Evolutionary conservation across 2,888 invertebrate genomes (phyloP).

Genomic region (Octodonta nipae): DNA sequence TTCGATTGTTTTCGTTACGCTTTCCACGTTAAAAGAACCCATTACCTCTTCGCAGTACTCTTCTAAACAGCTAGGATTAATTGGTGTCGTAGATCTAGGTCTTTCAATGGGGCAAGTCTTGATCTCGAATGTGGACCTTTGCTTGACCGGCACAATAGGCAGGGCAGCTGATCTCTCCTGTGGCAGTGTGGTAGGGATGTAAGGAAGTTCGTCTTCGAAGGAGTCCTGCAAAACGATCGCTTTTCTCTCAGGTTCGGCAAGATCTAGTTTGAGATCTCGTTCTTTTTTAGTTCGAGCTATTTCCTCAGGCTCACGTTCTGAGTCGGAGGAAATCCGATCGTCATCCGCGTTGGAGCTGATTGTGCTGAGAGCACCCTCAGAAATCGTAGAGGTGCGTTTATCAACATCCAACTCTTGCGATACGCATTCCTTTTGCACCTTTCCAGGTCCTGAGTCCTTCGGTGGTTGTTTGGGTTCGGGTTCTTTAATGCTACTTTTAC

Average conservation of each 20-base stretch:
- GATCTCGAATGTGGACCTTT: constrained; percentile 46
- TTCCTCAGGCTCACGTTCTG: constrained; percentile 49
- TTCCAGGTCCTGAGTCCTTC: neutral
- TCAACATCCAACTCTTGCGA: constrained; percentile 6
- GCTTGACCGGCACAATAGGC: constrained; percentile 68
- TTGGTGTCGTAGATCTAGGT: constrained; percentile 60
- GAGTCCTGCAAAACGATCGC: constrained; percentile 68
- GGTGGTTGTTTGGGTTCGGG: constrained; percentile 1
- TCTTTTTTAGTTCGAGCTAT: constrained; percentile 29
- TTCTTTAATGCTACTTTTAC: neutral
- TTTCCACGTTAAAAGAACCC: constrained; percentile 24
- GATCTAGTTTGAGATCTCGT: constrained; percentile 37
- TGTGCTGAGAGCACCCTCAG: constrained; percentile 11
- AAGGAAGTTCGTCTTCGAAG: constrained; percentile 72
- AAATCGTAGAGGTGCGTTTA: constrained; percentile 15
- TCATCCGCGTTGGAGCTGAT: constrained; percentile 30
- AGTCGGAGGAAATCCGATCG: constrained; percentile 49
- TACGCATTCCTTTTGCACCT: constrained; percentile 7
- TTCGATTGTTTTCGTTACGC: constrained; percentile 36
- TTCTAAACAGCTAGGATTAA: constrained; percentile 56
- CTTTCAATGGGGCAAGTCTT: constrained; percentile 61
- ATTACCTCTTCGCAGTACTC: constrained; percentile 46
- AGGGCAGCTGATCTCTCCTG: constrained; percentile 69
- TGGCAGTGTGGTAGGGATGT: constrained; percentile 80
- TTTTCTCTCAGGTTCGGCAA: constrained; percentile 57